These are phyloP conservation scores for Eledona agricola DNA, from an alignment of 2,888 invertebrate species.

Conservation along the genomic window DNA sequence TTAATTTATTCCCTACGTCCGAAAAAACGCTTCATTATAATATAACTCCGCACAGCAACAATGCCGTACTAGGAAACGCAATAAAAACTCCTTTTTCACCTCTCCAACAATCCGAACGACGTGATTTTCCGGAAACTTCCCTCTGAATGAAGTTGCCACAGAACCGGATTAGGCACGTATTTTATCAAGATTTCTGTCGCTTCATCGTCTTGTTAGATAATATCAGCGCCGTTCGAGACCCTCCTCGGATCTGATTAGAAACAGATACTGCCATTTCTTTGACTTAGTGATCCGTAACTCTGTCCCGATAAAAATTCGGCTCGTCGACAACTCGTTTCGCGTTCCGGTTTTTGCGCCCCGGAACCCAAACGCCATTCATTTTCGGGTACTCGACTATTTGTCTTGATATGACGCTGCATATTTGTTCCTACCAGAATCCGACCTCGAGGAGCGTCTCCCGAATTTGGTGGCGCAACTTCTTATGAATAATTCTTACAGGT, in stretches of 20 bases:
- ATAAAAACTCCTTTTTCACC: slow-evolving; percentile 14
- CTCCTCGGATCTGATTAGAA: slow-evolving; percentile 55
- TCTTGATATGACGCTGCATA: slow-evolving; percentile 19
- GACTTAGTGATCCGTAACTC: slow-evolving; percentile 56
- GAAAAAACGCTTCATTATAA: slow-evolving; percentile 25
- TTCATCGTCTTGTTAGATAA: slow-evolving; percentile 50
- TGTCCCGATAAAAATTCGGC: slow-evolving; percentile 28
- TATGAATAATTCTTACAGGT: no score
- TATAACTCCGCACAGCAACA: slow-evolving; percentile 20
- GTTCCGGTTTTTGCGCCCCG: slow-evolving; percentile 10
- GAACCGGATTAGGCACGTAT: slow-evolving; percentile 44
- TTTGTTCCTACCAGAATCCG: no score
- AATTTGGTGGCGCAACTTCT: no score
- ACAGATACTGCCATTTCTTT: slow-evolving; percentile 59
- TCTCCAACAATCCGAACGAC: slow-evolving; percentile 19
- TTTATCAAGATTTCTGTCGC: slow-evolving; percentile 51
- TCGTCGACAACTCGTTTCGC: slow-evolving; percentile 19
- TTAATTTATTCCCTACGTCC: slow-evolving; percentile 27
- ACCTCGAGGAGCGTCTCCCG: no score
- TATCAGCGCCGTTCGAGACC: slow-evolving; percentile 51
- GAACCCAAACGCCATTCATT: slow-evolving; percentile 15
- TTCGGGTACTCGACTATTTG: slow-evolving; percentile 14
- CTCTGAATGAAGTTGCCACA: slow-evolving; percentile 39
- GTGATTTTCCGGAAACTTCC: slow-evolving; percentile 17
- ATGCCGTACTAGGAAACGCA: slow-evolving; percentile 23